Percentiles rank a stretch among this genome's conserved stretches.
phyloP scores from a whole-genome alignment of 2,888 invertebrate genomes.

The Rhimphoctona megacephalus region DNA sequence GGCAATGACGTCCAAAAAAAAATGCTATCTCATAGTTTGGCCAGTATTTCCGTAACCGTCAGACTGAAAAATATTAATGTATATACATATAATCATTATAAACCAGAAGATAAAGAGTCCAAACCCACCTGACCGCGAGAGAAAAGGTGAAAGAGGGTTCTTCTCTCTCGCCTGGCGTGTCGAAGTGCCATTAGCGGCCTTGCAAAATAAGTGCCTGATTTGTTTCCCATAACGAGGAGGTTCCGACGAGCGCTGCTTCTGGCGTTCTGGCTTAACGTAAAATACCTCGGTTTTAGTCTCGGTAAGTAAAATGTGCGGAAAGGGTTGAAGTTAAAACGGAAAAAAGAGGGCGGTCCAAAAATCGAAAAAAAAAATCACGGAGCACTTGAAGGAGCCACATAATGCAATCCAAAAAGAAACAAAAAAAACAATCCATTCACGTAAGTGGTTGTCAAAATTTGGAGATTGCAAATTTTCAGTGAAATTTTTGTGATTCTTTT shows the following conservation, averaged over 20 bases:
- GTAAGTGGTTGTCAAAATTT: background rate
- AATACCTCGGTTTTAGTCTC: constrained; percentile 45
- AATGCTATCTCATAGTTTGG: constrained; percentile 19
- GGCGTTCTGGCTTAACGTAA: constrained; percentile 45
- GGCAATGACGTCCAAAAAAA: constrained; percentile 17
- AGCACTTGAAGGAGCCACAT: constrained; percentile 20
- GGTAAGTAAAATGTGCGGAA: constrained; percentile 23
- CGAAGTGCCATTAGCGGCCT: constrained; percentile 60
- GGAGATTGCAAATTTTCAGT: background rate
- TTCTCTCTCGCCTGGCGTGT: constrained; percentile 52
- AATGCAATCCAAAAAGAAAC: background rate
- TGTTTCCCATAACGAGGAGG: constrained; percentile 59
- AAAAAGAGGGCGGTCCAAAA: background rate
- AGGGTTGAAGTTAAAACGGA: background rate
- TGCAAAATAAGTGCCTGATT: constrained; percentile 63
- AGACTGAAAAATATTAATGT: constrained; percentile 5
- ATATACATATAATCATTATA: background rate
- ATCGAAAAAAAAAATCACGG: constrained; percentile 14
- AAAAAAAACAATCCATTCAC: background rate
- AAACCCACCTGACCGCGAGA: constrained; percentile 35
- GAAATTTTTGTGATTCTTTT: background rate
- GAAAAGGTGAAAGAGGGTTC: constrained; percentile 12
- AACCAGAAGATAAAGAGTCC: constrained; percentile 26
- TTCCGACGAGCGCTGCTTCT: constrained; percentile 52
- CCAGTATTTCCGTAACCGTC: constrained; percentile 24